A percentile compares a stretch with the other conserved stretches of the same genome.
Conservation (phyloP, 2,797 vertebrate genomes). For the Lepilemur ruficaudatus region DNA sequence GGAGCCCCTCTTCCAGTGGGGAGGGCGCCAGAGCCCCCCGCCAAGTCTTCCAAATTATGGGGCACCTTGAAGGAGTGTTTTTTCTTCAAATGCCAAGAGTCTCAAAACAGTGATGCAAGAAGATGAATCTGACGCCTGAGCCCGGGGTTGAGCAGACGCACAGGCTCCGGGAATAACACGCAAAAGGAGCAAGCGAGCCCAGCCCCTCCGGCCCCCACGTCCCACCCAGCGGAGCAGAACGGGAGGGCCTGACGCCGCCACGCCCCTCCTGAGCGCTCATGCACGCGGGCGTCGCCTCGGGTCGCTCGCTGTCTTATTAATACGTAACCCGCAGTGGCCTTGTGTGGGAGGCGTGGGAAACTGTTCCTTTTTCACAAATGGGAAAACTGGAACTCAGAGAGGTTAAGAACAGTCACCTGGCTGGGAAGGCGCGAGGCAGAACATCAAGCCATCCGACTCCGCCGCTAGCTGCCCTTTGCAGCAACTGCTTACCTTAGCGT, state of each 20-base stretch:
- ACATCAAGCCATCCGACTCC: no score
- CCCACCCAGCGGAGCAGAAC: accelerated
- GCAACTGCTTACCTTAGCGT: neutral
- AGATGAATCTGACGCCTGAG: neutral
- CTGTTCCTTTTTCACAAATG: neutral
- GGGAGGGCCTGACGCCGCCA: neutral
- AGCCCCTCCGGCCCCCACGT: no score
- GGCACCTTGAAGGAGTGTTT: neutral
- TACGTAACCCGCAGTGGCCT: neutral
- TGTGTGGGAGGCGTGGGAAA: neutral
- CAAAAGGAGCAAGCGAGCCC: neutral
- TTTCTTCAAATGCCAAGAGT: neutral
- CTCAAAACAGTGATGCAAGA: neutral
- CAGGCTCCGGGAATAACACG: neutral
- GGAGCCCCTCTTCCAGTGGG: neutral
- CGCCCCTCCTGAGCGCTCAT: no score
- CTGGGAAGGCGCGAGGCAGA: neutral
- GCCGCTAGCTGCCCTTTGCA: neutral
- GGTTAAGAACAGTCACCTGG: neutral
- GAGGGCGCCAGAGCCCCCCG: neutral
- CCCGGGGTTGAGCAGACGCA: accelerated
- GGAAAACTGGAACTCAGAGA: neutral
- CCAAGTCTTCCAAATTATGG: neutral
- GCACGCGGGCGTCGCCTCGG: no score
- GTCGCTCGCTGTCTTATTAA: neutral